A percentile compares a stretch with the other conserved stretches of the same genome.
These are phyloP conservation scores for Eciton burchellii DNA, from an alignment of 1,140 invertebrate genomes.

Conservation along the genomic window DNA sequence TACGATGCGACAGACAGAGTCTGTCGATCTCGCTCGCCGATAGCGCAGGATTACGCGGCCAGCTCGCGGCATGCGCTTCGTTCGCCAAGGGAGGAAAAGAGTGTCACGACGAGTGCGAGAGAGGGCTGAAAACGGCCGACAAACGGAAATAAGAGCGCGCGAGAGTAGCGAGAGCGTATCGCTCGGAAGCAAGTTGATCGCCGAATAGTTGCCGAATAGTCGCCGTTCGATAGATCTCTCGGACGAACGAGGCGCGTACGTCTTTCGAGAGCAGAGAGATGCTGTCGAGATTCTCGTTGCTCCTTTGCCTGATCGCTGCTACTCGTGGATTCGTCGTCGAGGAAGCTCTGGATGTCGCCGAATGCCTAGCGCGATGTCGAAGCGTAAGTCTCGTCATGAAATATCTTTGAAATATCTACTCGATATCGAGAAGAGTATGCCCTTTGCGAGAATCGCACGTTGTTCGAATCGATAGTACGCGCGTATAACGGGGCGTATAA, in stretches of 20 bases:
- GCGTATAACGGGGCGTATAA: too few species aligned
- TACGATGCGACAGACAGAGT: too few species aligned
- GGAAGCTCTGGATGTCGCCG: slow-evolving; percentile 24
- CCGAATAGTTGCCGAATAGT: not conserved
- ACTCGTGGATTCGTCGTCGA: slow-evolving; percentile 5
- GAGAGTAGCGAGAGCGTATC: too few species aligned
- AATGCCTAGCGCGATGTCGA: not conserved
- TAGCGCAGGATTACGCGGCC: too few species aligned
- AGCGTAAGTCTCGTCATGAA: slow-evolving; percentile 26
- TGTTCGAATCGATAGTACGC: too few species aligned
- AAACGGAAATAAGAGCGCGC: too few species aligned
- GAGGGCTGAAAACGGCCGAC: too few species aligned
- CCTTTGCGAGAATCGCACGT: too few species aligned
- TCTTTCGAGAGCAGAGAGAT: not conserved
- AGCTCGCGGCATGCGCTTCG: too few species aligned
- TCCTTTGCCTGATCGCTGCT: slow-evolving; percentile 5
- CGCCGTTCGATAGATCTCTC: not conserved
- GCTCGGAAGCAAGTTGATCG: too few species aligned
- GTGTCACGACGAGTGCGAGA: not conserved
- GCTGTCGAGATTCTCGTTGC: not conserved
- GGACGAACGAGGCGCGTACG: not conserved
- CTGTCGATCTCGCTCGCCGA: too few species aligned
- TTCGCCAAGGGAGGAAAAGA: not conserved
- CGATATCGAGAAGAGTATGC: too few species aligned
- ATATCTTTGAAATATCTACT: not conserved